Evolutionary conservation across 35 echinoderm and acorn worm genomes (phyloP).

Genomic region (Apostichopus japonicus): DNA sequence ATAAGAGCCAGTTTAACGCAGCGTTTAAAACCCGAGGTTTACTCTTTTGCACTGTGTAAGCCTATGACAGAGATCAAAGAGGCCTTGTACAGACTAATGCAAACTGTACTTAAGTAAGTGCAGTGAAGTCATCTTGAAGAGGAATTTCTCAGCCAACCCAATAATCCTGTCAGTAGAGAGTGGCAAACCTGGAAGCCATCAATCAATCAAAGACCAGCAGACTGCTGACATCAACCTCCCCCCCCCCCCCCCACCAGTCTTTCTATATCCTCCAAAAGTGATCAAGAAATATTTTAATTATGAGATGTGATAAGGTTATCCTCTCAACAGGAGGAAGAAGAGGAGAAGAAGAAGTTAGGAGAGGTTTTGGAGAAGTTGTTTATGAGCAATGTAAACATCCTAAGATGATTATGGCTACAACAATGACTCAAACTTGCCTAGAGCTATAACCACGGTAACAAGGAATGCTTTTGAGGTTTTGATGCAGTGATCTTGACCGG

Average conservation of each 20-base stretch:
- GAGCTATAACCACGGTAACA: not conserved
- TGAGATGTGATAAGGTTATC: not conserved
- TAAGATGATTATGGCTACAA: not conserved
- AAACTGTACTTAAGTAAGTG: too few species aligned
- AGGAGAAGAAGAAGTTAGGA: not conserved
- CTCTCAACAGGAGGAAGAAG: not conserved
- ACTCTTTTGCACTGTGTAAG: too few species aligned
- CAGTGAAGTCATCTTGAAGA: too few species aligned
- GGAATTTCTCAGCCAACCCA: too few species aligned
- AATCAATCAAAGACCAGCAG: not conserved
- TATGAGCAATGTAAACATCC: not conserved
- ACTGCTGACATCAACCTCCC: not conserved
- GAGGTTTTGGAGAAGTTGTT: not conserved
- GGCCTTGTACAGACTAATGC: too few species aligned
- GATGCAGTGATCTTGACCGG: too few species aligned
- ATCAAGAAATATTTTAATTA: slow-evolving; percentile 10
- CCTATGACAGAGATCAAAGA: too few species aligned
- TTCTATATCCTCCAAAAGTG: not conserved
- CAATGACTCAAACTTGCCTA: not conserved
- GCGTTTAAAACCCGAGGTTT: too few species aligned
- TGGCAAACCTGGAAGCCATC: not conserved
- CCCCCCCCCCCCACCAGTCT: not conserved
- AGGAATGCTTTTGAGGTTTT: not conserved
- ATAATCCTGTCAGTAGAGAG: not conserved
- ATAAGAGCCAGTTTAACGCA: too few species aligned